Evolutionary conservation across 2,888 invertebrate genomes (phyloP), one percentile per base, ranked within the genome.

Genomic region (Aspidiotus rigidus): DNA sequence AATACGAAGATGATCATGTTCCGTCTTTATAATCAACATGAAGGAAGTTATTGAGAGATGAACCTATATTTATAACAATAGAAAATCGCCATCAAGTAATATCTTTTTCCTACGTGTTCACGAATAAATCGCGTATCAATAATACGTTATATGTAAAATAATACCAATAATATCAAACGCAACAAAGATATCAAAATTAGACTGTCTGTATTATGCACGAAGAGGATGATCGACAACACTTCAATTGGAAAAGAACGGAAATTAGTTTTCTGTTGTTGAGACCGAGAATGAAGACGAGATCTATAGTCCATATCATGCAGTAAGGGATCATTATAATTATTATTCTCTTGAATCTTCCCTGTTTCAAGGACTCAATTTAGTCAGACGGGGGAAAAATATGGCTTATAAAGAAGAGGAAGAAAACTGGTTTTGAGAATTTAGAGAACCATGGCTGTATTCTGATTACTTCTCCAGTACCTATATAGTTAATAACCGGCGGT

Each of bases 121-220:
- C 28, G 28, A 28, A 28, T 28, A 28, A 28, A 28, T 28, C 28
- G 5, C 28, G 28, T 28, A 28, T 28, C 28, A 28, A 28, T 28
- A 28, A 28, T 28, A 28, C 28, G 28, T 28, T 28, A 28, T 28
- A 5, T 1, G 2, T 28, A 28, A 28, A 28, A 28, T 28, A 28
- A 28, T 28, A 5, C 28, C 5, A 28, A 5, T 28, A 28, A 28
- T 28, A 28, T 28, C 28, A 5, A 28, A 49, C 49, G n/a, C 49
- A n/a, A 49, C 49, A 49, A 49, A n/a, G 49, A 49, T 49, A 49
- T 49, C 49, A 49, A 49, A 49, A 49, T 49, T 49, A n/a, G 49
- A 49, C 49, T 3, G 49, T 49, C n/a, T 11, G 11, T 49, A 13
- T 49, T 49, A 13, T 49, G 49, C 10, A 49, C 11, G 10, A 11